These are phyloP conservation scores for Manacus vitellinus DNA, from an alignment of 2,113 vertebrate species.

Conservation along the genomic window DNA sequence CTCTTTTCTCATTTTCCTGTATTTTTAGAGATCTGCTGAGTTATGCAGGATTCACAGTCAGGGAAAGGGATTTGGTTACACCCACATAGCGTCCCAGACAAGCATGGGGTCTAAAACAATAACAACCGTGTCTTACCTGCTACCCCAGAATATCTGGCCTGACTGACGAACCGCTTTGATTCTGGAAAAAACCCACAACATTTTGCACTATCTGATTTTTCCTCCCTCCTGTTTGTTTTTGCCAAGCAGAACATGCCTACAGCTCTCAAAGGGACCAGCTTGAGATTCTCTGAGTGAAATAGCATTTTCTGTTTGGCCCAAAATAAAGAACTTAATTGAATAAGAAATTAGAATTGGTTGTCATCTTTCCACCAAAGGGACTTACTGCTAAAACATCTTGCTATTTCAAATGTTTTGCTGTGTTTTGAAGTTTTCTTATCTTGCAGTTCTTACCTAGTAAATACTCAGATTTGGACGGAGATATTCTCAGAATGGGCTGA, in stretches of 20 bases:
- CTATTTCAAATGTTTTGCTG: background rate
- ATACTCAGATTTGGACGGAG: background rate
- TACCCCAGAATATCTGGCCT: background rate
- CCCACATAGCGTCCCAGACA: rapidly evolving
- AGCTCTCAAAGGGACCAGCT: background rate
- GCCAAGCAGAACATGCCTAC: background rate
- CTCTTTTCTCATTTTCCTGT: background rate
- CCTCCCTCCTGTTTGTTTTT: background rate
- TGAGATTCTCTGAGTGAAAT: background rate
- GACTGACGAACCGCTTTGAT: background rate
- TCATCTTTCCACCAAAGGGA: background rate
- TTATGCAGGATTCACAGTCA: background rate
- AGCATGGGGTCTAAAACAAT: background rate
- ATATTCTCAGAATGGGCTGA: background rate
- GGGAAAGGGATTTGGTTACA: background rate
- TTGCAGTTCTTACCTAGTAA: background rate
- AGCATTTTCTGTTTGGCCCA: background rate
- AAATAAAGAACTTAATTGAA: background rate
- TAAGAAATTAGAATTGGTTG: background rate
- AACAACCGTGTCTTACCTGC: background rate
- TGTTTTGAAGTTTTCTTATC: background rate
- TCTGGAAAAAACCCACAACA: background rate
- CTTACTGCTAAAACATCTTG: background rate
- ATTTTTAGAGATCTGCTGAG: background rate
- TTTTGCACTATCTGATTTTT: background rate